Evolutionary conservation across 2,888 invertebrate species (phyloP).

Genomic region (Plebejus melissa): DNA sequence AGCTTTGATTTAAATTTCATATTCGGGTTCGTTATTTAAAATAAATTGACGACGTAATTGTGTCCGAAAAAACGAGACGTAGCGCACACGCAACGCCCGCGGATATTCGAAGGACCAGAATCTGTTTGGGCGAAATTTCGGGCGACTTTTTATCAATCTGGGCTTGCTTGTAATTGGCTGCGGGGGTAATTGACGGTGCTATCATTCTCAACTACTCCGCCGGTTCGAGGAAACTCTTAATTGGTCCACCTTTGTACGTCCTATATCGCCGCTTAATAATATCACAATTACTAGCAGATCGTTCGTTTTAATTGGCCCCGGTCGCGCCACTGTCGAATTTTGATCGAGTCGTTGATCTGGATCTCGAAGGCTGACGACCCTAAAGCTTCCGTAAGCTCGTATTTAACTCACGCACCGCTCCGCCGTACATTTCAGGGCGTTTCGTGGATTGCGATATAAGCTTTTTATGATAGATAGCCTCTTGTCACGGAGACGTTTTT

Average conservation of each 20-base stretch:
- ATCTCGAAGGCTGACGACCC: conserved; percentile 31
- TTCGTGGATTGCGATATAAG: conserved; percentile 25
- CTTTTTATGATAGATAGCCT: conserved; percentile 23
- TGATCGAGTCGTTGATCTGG: conserved; percentile 35
- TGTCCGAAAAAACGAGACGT: conserved; percentile 49
- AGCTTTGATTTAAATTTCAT: conserved; percentile 13
- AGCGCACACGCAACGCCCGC: conserved; percentile 49
- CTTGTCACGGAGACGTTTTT: conserved; percentile 15
- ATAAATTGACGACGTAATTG: conserved; percentile 27
- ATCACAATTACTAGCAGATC: conserved; percentile 70
- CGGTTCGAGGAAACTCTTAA: conserved; percentile 76
- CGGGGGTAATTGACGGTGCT: conserved; percentile 72
- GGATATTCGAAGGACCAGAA: conserved; percentile 60
- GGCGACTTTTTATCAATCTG: conserved; percentile 75
- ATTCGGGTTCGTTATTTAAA: conserved; percentile 13
- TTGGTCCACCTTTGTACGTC: conserved; percentile 74
- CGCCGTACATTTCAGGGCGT: conserved; percentile 18
- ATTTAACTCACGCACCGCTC: conserved; percentile 23
- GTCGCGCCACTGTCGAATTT: conserved; percentile 43
- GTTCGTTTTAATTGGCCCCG: conserved; percentile 66
- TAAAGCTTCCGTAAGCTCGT: conserved; percentile 23
- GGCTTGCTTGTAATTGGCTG: conserved; percentile 69
- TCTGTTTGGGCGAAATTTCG: conserved; percentile 70
- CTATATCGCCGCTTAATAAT: conserved; percentile 74
- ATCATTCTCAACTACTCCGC: conserved; percentile 72